Evolutionary conservation across 2,888 invertebrate genomes (phyloP), one percentile per base, ranked within the genome.

Genomic region (Eurytoma californica): DNA sequence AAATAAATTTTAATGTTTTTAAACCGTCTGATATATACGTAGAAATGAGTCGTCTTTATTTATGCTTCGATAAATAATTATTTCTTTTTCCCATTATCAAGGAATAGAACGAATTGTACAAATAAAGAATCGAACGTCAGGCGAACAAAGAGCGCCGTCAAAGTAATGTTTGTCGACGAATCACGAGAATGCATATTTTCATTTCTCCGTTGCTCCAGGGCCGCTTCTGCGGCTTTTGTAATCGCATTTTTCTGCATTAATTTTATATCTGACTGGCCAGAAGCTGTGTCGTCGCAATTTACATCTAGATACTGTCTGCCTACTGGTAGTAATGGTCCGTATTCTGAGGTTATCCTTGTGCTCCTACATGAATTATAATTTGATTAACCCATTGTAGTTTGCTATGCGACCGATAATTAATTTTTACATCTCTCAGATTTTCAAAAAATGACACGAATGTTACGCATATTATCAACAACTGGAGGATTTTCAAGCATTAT

Each of bases 201-300:
- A 49, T 30, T 55, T 47, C 47, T 60, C 53, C n/a, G 9, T 39
- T 47, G 9, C 39, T 63, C 28, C 51, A 30, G 49, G 13, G 24
- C 18, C 51, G 4, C 47, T n/a, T 70, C 12, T 24, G 47, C 4
- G 9, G 18, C 47, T 68, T 68, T 68, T 73, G 53, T 68, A 28
- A 39, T 16, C 51, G 14, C 30, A n/a, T 61, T 55, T 61, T 72
- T 72, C 58, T 58, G 47, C 20, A 67, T 67, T 67, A 77, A 72
- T 77, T 77, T 77, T 39, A 72, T 72, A 72, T 72, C 66, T 72
- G 66, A 77, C 39, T 77, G 51, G 65, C 39, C 65, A 58, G 30
- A 69, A 18, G n/a, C 65, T 60, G 1, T 12, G 39, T 49, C 58
- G 28, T 5, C 28, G 12, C 3, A 72, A 47, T 5, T 20, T 18